A percentile compares a stretch with the other conserved stretches of the same genome.
phyloP scores from a whole-genome alignment of 2,113 vertebrate species.

The Hystrix cristata region DNA sequence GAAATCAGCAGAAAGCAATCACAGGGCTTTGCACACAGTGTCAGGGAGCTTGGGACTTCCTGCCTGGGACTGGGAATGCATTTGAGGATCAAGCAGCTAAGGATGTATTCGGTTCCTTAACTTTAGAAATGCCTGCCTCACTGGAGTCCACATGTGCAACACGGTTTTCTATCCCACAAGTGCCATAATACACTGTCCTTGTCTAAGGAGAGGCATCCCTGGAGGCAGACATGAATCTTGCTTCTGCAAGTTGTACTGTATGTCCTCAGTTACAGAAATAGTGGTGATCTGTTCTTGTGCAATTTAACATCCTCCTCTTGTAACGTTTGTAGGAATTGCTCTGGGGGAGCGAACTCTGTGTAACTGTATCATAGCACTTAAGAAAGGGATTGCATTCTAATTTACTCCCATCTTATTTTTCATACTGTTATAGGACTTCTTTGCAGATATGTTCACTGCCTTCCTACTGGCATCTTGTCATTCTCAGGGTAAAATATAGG shows the following conservation, averaged over 20 bases:
- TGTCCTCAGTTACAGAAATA: conserved; percentile 61
- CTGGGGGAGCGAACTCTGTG: conserved; percentile 26
- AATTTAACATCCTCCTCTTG: conserved; percentile 53
- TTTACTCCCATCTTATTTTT: background rate
- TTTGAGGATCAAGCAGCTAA: background rate
- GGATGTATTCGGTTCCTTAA: background rate
- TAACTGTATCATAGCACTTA: background rate
- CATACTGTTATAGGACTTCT: background rate
- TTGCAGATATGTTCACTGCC: background rate
- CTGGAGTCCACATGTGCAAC: fast-evolving
- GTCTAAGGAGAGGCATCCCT: conserved; percentile 49
- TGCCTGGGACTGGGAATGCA: background rate
- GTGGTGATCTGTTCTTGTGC: conserved; percentile 22
- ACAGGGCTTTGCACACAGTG: background rate
- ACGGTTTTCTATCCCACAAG: background rate
- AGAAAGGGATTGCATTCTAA: conserved; percentile 18
- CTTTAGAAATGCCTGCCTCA: background rate
- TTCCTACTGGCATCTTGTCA: background rate
- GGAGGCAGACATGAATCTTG: conserved; percentile 51
- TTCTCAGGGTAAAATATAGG: background rate
- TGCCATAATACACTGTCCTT: background rate
- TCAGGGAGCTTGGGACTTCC: background rate
- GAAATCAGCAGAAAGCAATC: background rate
- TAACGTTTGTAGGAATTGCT: conserved; percentile 55
- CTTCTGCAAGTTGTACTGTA: conserved; percentile 12